Base-by-base conservation (phyloP, 1,140 invertebrate genomes). In the Subanguina moxae region DNA sequence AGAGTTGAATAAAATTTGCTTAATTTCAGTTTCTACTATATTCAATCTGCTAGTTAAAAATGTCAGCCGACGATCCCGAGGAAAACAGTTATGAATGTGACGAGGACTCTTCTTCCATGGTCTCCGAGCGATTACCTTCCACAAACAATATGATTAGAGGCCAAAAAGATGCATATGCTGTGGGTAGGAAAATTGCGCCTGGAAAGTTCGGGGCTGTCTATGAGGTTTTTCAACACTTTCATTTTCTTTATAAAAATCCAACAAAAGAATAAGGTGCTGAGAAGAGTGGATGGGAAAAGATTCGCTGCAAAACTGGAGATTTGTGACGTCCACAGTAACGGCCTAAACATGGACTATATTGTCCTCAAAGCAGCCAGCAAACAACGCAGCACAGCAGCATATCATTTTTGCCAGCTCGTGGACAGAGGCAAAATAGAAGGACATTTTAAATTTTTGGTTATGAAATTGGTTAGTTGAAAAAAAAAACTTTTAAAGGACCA, bases 371-470 rank as follows among this genome's bases (percentile, higher is more conserved):
- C 72, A n/a, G 81, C 75, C 13, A 73, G 66, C 58, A 57, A 67
- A 59, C 64, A 21, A 15, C 48, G 48, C 48, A 52, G 63, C 15
- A 67, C 64, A 13, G 32, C 70, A n/a, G 42, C 62, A 3, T 17
- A 57, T 5, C 73, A 82, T 25, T 65, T 80, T 46, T 68, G 70
- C 30, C 56, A 42, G 23, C 46, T 81, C 48, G 66, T 81, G 43
- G 79, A 81, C 70, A 65, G 79, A 19, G 79, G 79, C 48, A 81
- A 82, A 66, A 81, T 81, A 21, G 73, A 82, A 64, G 76, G 72
- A 15, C 78, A 83, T 64, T 81, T 81, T 61, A 83, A 83, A 64
- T 81, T 81, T 59, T 75, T 81, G 21, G 68, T 81, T 19, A 81
- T 81, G 66, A 70, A 74, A 59, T 65, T 75, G 78, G 78, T 82